These are phyloP conservation scores for Melanotaenia trifasciata DNA, from an alignment of 2,797 vertebrate species.

Conservation along the genomic window DNA sequence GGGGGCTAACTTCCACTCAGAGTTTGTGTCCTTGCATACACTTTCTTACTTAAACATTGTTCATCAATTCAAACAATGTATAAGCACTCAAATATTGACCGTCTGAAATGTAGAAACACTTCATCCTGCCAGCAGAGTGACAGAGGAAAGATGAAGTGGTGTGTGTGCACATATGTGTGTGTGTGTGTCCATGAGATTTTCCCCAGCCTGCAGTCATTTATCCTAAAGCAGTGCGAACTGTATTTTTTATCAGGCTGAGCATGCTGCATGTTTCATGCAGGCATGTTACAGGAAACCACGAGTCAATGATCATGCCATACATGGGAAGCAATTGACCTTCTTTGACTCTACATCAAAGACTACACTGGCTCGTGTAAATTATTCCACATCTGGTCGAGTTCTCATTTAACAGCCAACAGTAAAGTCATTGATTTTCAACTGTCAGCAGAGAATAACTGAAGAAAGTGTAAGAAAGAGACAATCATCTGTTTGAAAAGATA, in stretches of 20 bases:
- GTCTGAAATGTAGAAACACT: slow-evolving; percentile 53
- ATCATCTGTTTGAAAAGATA: not conserved
- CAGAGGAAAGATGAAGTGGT: slow-evolving; percentile 51
- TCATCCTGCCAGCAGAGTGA: slow-evolving; percentile 43
- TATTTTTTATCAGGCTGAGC: slow-evolving; percentile 50
- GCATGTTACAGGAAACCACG: slow-evolving; percentile 47
- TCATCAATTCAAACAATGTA: slow-evolving; percentile 60
- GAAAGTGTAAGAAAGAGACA: slow-evolving; percentile 4
- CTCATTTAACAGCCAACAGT: slow-evolving; percentile 38
- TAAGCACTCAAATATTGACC: slow-evolving; percentile 61
- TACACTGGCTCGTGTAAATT: slow-evolving; percentile 55
- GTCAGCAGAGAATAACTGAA: slow-evolving; percentile 30
- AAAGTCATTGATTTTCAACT: slow-evolving; percentile 53
- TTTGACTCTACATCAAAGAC: slow-evolving; percentile 64
- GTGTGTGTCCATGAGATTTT: slow-evolving; percentile 25
- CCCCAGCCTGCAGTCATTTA: slow-evolving; percentile 36
- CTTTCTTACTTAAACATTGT: slow-evolving; percentile 33
- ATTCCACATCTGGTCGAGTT: slow-evolving; percentile 57
- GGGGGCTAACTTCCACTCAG: slow-evolving; percentile 34
- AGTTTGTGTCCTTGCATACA: slow-evolving; percentile 26
- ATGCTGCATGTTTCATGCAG: slow-evolving; percentile 48
- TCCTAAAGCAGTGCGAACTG: slow-evolving; percentile 10
- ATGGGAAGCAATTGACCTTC: slow-evolving; percentile 63
- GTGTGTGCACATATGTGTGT: slow-evolving; percentile 8
- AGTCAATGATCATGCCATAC: slow-evolving; percentile 63